Evolutionary conservation across 2,113 vertebrate genomes (phyloP).

Genomic region (Barbus barbus): DNA sequence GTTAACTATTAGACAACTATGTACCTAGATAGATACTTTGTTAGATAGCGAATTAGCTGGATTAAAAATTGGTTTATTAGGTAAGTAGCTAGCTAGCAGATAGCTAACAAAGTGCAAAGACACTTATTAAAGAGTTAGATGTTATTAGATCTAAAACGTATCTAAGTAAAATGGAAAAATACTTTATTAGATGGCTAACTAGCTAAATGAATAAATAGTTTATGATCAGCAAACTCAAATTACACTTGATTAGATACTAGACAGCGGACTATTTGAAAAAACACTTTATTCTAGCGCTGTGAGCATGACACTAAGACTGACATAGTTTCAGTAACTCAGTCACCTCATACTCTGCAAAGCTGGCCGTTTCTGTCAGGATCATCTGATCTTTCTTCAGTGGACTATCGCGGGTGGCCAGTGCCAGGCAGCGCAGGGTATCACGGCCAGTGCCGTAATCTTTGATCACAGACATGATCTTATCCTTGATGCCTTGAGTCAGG

Average conservation of each 20-base stretch:
- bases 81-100: no score
- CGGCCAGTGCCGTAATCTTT: slow-evolving; percentile 92
- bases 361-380: slow-evolving; percentile 84
- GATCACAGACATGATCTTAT: slow-evolving; percentile 93
- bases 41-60: not conserved
- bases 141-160: not conserved
- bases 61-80: not conserved
- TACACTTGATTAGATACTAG: not conserved
- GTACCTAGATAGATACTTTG: not conserved
- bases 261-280: not conserved
- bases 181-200: not conserved
- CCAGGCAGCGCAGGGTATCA: slow-evolving; percentile 92
- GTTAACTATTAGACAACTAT: not conserved
- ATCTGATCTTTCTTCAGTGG: slow-evolving; percentile 91
- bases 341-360: slow-evolving; percentile 92
- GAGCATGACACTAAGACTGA: not conserved
- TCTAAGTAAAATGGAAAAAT: not conserved
- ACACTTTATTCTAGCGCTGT: not conserved
- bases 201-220: not conserved
- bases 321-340: slow-evolving; percentile 2
- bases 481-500: slow-evolving; percentile 84
- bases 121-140: not conserved
- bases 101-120: not conserved
- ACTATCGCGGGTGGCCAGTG: slow-evolving; percentile 91
- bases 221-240: no score